Percentiles rank a stretch among this genome's conserved stretches.
Conservation (phyloP, 2,797 vertebrate species). For the Sebastiscus tertius region DNA sequence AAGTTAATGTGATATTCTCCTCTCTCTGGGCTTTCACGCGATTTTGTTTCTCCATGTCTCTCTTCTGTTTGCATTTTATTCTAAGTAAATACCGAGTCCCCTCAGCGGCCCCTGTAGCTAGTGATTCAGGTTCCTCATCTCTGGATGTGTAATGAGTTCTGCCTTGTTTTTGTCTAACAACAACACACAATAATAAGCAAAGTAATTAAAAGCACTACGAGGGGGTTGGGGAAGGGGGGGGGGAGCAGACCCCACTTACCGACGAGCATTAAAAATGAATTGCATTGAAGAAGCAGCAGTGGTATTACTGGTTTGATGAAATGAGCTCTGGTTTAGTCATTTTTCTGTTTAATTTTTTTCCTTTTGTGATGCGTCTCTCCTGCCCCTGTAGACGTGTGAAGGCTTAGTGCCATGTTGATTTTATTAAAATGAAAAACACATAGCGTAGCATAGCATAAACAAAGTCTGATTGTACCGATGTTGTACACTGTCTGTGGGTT, state of each 20-base stretch:
- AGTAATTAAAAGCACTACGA: conserved; percentile 83
- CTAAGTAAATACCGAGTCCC: conserved; percentile 71
- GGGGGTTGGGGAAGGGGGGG: conserved; percentile 29
- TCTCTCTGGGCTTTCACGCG: conserved; percentile 42
- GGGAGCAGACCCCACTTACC: conserved; percentile 62
- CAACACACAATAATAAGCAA: conserved; percentile 81
- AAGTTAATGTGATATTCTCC: conserved; percentile 55
- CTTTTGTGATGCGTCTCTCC: conserved; percentile 18
- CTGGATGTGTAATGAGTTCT: conserved; percentile 84
- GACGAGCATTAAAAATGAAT: conserved; percentile 69
- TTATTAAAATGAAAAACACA: conserved; percentile 53
- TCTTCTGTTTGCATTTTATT: conserved; percentile 67
- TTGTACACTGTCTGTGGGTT: conserved; percentile 48
- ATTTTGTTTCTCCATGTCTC: conserved; percentile 44
- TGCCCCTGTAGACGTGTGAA: conserved; percentile 23
- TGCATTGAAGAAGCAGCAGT: conserved; percentile 60
- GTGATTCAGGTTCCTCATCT: conserved; percentile 81
- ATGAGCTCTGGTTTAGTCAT: conserved; percentile 50
- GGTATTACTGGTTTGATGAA: conserved; percentile 58
- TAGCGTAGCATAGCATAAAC: conserved; percentile 7
- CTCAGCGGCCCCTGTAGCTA: conserved; percentile 76
- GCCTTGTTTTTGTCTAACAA: conserved; percentile 81
- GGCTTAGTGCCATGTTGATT: conserved; percentile 37
- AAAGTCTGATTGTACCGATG: conserved; percentile 47
- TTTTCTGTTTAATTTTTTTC: conserved; percentile 10